Conservation (phyloP, 2,888 invertebrate genomes). For the Cheilosia pagana region DNA sequence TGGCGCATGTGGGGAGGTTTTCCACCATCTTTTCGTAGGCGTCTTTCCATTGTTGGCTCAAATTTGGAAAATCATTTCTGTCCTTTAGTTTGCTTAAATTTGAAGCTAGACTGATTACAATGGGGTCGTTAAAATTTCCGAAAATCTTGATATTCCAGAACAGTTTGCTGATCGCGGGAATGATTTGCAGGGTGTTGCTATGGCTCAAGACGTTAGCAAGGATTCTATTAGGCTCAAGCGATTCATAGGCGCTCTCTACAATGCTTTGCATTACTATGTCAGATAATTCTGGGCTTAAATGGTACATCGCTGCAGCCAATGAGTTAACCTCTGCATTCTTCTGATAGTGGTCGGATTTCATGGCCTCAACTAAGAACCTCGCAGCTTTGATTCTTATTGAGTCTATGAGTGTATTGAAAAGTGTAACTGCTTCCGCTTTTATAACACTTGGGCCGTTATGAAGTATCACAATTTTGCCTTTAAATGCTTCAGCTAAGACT, state of each 20-base stretch:
- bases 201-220: slow-evolving; percentile 24
- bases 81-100: neutral
- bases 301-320: slow-evolving; percentile 1
- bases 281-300: slow-evolving; percentile 3
- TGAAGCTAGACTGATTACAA: slow-evolving; percentile 18
- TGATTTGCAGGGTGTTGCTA: slow-evolving; percentile 1
- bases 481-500: neutral
- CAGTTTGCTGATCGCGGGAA: slow-evolving; percentile 3
- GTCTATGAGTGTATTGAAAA: neutral
- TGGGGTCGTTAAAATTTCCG: neutral
- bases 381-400: neutral
- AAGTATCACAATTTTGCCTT: neutral
- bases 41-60: neutral
- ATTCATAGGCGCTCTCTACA: slow-evolving; percentile 6
- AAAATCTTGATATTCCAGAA: slow-evolving; percentile 12
- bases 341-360: slow-evolving; percentile 19
- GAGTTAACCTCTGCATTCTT: neutral
- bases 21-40: slow-evolving; percentile 8
- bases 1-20: slow-evolving; percentile 32
- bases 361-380: slow-evolving; percentile 4
- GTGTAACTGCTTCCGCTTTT: neutral
- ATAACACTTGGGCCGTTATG: neutral
- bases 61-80: neutral
- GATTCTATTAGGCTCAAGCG: neutral
- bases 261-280: slow-evolving; percentile 28